Conservation (phyloP, 2,797 vertebrate genomes). For the Harpagifer antarcticus region DNA sequence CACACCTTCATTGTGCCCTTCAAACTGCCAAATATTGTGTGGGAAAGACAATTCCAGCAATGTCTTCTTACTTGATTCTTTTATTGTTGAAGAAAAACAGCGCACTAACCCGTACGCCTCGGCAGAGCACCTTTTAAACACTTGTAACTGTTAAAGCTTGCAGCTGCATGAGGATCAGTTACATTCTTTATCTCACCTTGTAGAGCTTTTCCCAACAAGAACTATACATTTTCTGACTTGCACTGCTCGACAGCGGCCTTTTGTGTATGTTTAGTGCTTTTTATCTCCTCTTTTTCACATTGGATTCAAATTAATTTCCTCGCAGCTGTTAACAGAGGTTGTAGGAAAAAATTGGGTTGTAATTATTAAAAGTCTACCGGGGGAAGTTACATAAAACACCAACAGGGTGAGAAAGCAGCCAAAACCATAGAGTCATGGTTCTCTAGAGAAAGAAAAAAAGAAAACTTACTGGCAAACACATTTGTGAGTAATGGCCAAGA, state of each 20-base stretch:
- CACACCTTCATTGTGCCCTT: constrained; percentile 13
- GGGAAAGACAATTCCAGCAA: constrained; percentile 58
- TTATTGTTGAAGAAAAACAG: constrained; percentile 74
- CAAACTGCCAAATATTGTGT: constrained; percentile 33
- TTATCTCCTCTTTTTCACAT: constrained; percentile 7
- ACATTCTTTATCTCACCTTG: constrained; percentile 77
- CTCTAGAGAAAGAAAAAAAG: constrained; percentile 24
- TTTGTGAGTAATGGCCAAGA: constrained; percentile 40
- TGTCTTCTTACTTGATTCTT: constrained; percentile 64
- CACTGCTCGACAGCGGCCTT: constrained; percentile 32
- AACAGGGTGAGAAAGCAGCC: constrained; percentile 57
- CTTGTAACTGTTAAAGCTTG: constrained; percentile 60
- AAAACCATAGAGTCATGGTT: constrained; percentile 41
- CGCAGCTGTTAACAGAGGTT: constrained; percentile 74
- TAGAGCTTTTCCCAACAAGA: constrained; percentile 59
- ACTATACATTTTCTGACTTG: constrained; percentile 61
- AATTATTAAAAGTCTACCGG: constrained; percentile 70
- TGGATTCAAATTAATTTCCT: constrained; percentile 70
- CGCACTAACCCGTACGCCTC: constrained; percentile 39
- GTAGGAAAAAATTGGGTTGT: constrained; percentile 49
- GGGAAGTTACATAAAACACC: constrained; percentile 68
- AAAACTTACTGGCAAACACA: constrained; percentile 50
- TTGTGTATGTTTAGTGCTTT: constrained; percentile 36
- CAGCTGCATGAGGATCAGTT: constrained; percentile 78
- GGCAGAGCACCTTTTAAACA: constrained; percentile 64